Conservation (phyloP, 2,797 vertebrate species). For the Borostomias antarcticus region DNA sequence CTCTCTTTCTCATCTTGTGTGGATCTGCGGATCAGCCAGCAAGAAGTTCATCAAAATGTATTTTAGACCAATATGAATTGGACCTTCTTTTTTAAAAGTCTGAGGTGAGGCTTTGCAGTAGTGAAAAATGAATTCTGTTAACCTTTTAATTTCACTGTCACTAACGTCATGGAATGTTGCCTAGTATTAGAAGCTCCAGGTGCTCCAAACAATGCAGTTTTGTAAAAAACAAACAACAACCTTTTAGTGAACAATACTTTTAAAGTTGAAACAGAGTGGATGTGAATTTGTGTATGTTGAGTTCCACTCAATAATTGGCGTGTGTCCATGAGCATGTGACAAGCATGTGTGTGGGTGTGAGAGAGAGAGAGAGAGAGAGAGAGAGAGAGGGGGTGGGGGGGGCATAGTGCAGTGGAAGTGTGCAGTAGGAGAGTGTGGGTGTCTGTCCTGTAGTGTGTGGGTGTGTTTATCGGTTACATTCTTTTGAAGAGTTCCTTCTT, state of each 20-base stretch:
- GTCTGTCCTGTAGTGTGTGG: background rate
- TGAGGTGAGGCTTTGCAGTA: conserved; percentile 54
- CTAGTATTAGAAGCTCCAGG: conserved; percentile 50
- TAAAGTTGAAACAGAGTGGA: conserved; percentile 53
- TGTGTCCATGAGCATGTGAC: conserved; percentile 16
- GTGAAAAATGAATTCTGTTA: conserved; percentile 17
- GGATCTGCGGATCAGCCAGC: conserved; percentile 30
- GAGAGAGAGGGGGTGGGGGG: too few relatives aligned
- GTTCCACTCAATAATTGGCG: conserved; percentile 2
- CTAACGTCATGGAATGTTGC: conserved; percentile 37
- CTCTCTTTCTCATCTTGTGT: conserved; percentile 36
- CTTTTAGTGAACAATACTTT: conserved; percentile 43
- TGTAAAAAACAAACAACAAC: too few relatives aligned
- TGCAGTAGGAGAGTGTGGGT: too few relatives aligned
- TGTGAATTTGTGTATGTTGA: conserved; percentile 11
- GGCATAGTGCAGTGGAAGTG: too few relatives aligned
- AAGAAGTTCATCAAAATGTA: conserved; percentile 42
- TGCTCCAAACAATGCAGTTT: conserved; percentile 59
- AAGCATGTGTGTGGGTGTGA: background rate
- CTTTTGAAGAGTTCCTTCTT: conserved; percentile 43
- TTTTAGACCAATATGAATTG: conserved; percentile 29
- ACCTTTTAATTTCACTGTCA: conserved; percentile 56
- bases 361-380: background rate
- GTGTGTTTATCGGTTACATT: conserved; percentile 35
- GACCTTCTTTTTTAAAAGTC: conserved; percentile 37